Base-by-base conservation (phyloP, 2,113 vertebrate species). In the Ardeotis arabs region DNA sequence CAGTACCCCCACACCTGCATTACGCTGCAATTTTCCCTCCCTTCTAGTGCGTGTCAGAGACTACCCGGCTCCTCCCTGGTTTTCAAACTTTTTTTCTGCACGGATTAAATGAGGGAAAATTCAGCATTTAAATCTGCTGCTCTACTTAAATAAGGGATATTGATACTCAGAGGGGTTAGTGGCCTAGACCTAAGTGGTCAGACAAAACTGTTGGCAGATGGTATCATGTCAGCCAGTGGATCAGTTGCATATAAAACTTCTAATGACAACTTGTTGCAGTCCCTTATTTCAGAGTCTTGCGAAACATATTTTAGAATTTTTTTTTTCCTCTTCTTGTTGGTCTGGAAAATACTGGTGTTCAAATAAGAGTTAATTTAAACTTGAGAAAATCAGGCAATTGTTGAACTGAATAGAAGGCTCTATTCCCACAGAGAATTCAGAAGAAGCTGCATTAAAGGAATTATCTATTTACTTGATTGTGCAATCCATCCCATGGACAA, bases 21-120 rank as follows among this genome's bases (percentile, higher is more conserved):
- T 14, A 2, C 0, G 1, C 47, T 59, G 39, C 50, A 31, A 50
- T 58, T 58, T 66, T 47, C 58, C n/a, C 10, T 56, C 58, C 24
- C 14, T 87, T 11, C 31, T 28, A 31, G 23, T 1, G 0, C 12
- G 8, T 0, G 0, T 28, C 62, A 75, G 37, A 75, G 27, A 10
- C 49, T 63, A 50, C 45, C 21, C 19, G 29, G 31, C 23, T 64
- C 22, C 49, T 52, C 28, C 29, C 12, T 8, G 7, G 22, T 53
- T 85, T 72, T 33, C 62, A 90, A 1, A 28, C 24, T 67, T 31
- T 58, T 19, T 49, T 52, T 47, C 18, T 27, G 27, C 37, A 37
- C 0, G 1, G 29, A 35, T 77, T 33, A 83, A 19, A 24, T 12
- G 14, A 4, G 6, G 52, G 44, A 15, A 75, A 87, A 87, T 12